phyloP scores from a whole-genome alignment of 2,888 invertebrate species.

The Dermolepida albohirtum region DNA sequence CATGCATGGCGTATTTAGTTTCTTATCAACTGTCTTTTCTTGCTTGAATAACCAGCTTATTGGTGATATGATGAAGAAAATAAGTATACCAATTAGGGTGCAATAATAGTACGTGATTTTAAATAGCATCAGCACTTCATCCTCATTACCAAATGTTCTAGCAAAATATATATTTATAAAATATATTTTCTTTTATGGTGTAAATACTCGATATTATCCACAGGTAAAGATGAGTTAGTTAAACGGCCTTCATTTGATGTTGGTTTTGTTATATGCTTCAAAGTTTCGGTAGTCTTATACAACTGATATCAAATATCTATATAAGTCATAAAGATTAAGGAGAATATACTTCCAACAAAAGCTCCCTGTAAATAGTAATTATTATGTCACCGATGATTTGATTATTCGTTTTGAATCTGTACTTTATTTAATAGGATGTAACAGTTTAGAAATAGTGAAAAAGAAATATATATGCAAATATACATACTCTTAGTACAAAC shows the following conservation, averaged over 20 bases:
- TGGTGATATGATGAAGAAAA: constrained; percentile 43
- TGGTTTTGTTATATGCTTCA: constrained; percentile 50
- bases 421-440: too few relatives aligned
- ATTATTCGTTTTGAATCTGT: too few relatives aligned
- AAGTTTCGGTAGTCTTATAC: constrained; percentile 49
- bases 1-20: constrained; percentile 46
- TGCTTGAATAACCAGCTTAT: constrained; percentile 45
- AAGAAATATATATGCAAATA: too few relatives aligned
- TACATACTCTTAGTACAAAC: too few relatives aligned
- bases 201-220: neutral
- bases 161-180: neutral
- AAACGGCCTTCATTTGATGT: constrained; percentile 51
- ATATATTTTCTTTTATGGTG: neutral
- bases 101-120: constrained; percentile 49
- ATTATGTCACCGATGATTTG: too few relatives aligned
- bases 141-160: constrained; percentile 1
- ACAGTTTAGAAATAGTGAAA: too few relatives aligned
- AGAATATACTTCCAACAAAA: constrained; percentile 33
- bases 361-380: constrained; percentile 39
- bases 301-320: constrained; percentile 51
- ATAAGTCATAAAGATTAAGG: constrained; percentile 29
- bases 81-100: constrained; percentile 41
- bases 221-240: constrained; percentile 3
- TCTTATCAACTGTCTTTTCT: constrained; percentile 40
- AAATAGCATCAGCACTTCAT: constrained; percentile 43